phyloP scores from a whole-genome alignment of 2,113 vertebrate species.

The Cinclus mexicanus region DNA sequence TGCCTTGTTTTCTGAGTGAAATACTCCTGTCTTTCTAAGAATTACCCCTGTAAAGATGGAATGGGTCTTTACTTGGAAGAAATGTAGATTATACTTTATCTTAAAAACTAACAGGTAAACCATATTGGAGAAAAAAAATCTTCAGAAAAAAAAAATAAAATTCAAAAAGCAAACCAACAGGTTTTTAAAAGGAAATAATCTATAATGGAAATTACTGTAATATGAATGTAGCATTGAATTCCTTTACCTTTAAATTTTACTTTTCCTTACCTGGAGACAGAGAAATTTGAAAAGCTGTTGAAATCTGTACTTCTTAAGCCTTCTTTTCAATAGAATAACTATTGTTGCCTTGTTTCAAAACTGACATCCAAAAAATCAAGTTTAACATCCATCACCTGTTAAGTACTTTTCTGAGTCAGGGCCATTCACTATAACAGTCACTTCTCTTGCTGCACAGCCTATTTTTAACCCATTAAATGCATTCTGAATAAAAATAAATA shows the following conservation, averaged over 20 bases:
- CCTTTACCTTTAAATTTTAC: conserved; percentile 34
- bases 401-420: not conserved
- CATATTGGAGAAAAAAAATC: not conserved
- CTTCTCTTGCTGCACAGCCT: not conserved
- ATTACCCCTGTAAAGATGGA: not conserved
- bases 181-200: not conserved
- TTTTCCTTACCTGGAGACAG: not conserved
- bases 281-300: conserved; percentile 34
- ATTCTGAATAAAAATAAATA: not conserved
- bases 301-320: conserved; percentile 58
- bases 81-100: not conserved
- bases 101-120: not conserved
- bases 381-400: conserved; percentile 33
- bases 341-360: conserved; percentile 25
- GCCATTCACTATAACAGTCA: not conserved
- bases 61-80: not conserved
- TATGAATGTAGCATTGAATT: not conserved
- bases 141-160: not conserved
- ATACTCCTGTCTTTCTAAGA: not conserved
- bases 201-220: not conserved
- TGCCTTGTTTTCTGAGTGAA: not conserved
- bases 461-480: not conserved
- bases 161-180: not conserved
- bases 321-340: conserved; percentile 46
- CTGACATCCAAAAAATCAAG: conserved; percentile 38